Percentiles rank a stretch among this genome's conserved stretches.
Conservation (phyloP, 2,797 vertebrate genomes). For the Coluber constrictor region DNA sequence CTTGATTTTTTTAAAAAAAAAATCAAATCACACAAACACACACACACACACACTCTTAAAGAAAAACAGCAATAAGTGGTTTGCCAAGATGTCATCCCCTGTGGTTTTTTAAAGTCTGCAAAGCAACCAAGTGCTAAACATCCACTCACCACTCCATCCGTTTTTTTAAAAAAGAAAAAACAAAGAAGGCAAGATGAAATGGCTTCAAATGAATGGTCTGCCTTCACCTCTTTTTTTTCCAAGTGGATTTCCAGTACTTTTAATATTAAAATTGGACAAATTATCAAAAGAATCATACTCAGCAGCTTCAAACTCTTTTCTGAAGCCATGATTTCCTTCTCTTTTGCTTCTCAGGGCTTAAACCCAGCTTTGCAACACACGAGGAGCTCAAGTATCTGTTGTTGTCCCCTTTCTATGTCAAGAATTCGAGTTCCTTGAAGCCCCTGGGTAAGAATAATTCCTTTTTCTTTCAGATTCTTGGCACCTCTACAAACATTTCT, state of each 20-base stretch:
- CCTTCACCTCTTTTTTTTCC: slow-evolving; percentile 65
- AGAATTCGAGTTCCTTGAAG: slow-evolving; percentile 51
- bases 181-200: slow-evolving; percentile 53
- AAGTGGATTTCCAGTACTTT: slow-evolving; percentile 72
- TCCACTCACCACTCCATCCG: slow-evolving; percentile 28
- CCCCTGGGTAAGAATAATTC: not conserved
- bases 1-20: slow-evolving; percentile 53
- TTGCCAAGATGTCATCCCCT: slow-evolving; percentile 27
- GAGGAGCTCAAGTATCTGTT: slow-evolving; percentile 56
- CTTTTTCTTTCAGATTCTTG: not conserved
- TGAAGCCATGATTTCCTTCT: slow-evolving; percentile 71
- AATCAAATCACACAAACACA: not conserved
- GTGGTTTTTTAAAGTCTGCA: slow-evolving; percentile 42
- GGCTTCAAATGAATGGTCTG: slow-evolving; percentile 63
- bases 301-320: slow-evolving; percentile 51
- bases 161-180: slow-evolving; percentile 24
- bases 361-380: slow-evolving; percentile 58
- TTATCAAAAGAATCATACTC: slow-evolving; percentile 74
- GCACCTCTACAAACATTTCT: not conserved
- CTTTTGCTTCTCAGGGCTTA: slow-evolving; percentile 64
- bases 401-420: slow-evolving; percentile 49
- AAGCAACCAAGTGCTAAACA: slow-evolving; percentile 27
- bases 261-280: slow-evolving; percentile 75
- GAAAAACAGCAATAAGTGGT: slow-evolving; percentile 37
- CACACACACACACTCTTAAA: not conserved